These are phyloP conservation scores for Rhopilema esculentum DNA, from an alignment of 30 jellyfish, hydroid and myxozoan genomes.

Conservation along the genomic window DNA sequence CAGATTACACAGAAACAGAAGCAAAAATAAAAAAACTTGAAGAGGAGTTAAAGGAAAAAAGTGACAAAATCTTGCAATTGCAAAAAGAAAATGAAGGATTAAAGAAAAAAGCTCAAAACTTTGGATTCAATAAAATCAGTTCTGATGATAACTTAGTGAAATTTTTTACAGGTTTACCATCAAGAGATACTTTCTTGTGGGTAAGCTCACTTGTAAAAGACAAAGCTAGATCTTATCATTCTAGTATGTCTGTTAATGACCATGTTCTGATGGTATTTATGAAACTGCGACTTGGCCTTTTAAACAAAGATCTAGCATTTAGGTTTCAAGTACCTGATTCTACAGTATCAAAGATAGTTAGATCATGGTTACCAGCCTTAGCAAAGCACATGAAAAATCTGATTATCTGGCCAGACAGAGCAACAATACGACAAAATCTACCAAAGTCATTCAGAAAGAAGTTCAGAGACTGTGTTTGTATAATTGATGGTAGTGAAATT, in stretches of 20 bases:
- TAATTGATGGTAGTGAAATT: slow-evolving; percentile 44
- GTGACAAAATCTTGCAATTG: neutral
- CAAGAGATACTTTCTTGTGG: slow-evolving; percentile 22
- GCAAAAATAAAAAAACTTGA: slow-evolving; percentile 1
- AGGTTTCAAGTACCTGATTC: slow-evolving; percentile 1
- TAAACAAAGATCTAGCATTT: slow-evolving; percentile 16
- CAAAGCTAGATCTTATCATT: slow-evolving; percentile 1
- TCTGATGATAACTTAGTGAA: slow-evolving; percentile 18
- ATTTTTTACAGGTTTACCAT: slow-evolving; percentile 39
- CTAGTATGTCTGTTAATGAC: slow-evolving; percentile 21
- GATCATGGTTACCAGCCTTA: slow-evolving; percentile 34
- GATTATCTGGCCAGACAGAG: slow-evolving; percentile 39
- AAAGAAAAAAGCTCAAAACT: neutral
- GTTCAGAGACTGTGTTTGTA: slow-evolving; percentile 55
- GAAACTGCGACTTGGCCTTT: slow-evolving; percentile 48
- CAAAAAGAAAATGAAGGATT: neutral
- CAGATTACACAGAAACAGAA: neutral
- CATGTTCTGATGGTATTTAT: slow-evolving; percentile 38
- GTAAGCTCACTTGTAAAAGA: slow-evolving; percentile 4
- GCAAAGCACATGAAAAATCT: slow-evolving; percentile 23
- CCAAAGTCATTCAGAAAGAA: slow-evolving; percentile 29
- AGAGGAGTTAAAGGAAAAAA: slow-evolving; percentile 5
- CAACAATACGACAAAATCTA: slow-evolving; percentile 6
- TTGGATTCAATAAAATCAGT: slow-evolving; percentile 36
- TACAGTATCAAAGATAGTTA: neutral